Conservation (phyloP, 2,113 vertebrate species). For the Forbesichthys papilliferus region DNA sequence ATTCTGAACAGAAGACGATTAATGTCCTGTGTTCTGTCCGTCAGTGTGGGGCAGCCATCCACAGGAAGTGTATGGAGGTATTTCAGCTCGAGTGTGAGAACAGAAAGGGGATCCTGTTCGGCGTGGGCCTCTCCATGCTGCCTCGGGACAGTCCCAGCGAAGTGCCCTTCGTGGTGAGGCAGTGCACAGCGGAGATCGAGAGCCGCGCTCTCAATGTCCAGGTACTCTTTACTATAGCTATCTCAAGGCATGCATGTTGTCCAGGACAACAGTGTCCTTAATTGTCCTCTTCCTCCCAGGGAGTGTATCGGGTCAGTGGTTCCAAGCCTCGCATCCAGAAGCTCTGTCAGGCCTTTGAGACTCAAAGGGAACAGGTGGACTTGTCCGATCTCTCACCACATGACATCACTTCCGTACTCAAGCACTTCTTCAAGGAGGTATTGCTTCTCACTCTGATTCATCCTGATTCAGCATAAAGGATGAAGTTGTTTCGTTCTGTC, state of each 20-base stretch:
- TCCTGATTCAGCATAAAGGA: not conserved
- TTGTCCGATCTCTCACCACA: constrained; percentile 89
- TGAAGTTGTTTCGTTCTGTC: not conserved
- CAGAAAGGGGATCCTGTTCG: constrained; percentile 81
- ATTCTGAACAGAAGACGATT: too few species aligned
- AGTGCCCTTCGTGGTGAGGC: constrained; percentile 85
- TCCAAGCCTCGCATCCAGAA: constrained; percentile 88
- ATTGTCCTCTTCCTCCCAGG: constrained; percentile 66
- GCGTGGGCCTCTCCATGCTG: constrained; percentile 78
- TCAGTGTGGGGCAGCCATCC: constrained; percentile 87
- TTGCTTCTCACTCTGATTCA: not conserved
- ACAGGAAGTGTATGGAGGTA: constrained; percentile 91
- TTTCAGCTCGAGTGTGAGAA: constrained; percentile 85
- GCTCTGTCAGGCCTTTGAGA: constrained; percentile 89
- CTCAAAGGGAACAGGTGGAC: constrained; percentile 83
- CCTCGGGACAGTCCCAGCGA: constrained; percentile 76
- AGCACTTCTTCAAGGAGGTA: constrained; percentile 94
- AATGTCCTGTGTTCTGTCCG: not conserved
- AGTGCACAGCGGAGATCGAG: constrained; percentile 88
- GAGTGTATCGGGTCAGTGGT: constrained; percentile 90
- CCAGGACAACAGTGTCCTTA: not conserved
- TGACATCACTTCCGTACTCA: constrained; percentile 87
- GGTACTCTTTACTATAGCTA: constrained; percentile 65
- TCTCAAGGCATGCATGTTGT: not conserved
- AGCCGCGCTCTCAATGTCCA: constrained; percentile 83